Conservation (phyloP, 2,888 invertebrate species). For the Rhimphoctona megacephalus region DNA sequence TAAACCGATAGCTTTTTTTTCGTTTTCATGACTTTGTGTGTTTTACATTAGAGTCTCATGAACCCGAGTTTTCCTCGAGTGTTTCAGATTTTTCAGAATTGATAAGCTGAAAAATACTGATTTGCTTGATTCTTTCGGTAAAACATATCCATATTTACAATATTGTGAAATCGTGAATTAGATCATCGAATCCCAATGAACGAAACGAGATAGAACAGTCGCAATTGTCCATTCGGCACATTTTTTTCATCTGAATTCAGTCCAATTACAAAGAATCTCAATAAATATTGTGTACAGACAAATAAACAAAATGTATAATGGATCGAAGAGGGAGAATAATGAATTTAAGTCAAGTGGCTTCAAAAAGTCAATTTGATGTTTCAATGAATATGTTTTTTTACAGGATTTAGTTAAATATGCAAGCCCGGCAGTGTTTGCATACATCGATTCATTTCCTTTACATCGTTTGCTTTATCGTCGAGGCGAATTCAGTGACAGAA, state of each 20-base stretch:
- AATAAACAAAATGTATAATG: too few species aligned
- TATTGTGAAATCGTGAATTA: neutral
- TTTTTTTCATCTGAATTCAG: neutral
- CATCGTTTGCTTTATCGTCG: conserved; percentile 47
- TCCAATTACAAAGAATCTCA: neutral
- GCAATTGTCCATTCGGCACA: too few species aligned
- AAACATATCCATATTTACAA: neutral
- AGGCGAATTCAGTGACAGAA: conserved; percentile 33
- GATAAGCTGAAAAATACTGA: neutral
- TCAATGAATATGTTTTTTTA: neutral
- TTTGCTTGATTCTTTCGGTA: neutral
- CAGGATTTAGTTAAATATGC: conserved; percentile 61
- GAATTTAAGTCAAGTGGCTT: too few species aligned
- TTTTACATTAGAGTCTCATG: neutral
- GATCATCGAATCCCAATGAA: neutral
- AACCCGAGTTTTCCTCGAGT: neutral
- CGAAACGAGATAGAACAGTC: neutral
- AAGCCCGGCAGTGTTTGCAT: conserved; percentile 43
- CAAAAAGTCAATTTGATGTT: neutral
- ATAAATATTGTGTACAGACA: neutral
- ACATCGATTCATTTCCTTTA: conserved; percentile 12
- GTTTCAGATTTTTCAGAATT: neutral
- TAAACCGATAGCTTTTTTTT: neutral
- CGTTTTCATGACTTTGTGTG: conserved; percentile 12
- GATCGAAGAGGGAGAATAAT: too few species aligned